Percentiles rank a stretch among this genome's conserved stretches.
Conservation (phyloP, 1,140 invertebrate species). For the Zaprionus ghesquierei region DNA sequence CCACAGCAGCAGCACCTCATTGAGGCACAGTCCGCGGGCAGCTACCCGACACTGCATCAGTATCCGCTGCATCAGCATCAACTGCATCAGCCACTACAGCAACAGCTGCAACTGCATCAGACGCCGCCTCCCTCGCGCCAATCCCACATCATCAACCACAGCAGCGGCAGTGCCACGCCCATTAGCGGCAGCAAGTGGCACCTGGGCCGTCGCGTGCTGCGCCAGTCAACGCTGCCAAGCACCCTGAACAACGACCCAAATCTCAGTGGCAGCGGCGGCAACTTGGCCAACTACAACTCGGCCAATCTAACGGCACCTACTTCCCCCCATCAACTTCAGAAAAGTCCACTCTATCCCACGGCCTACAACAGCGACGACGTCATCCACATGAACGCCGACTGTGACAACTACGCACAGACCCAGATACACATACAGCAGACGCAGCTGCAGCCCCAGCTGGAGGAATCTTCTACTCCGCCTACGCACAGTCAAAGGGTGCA, state of each 20-base stretch:
- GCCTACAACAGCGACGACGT: slow-evolving; percentile 81
- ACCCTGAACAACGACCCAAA: slow-evolving; percentile 73
- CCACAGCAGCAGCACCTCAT: slow-evolving; percentile 77
- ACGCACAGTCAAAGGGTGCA: slow-evolving; percentile 66
- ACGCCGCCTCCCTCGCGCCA: slow-evolving; percentile 48
- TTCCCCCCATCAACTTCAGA: slow-evolving; percentile 78
- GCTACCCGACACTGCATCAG: slow-evolving; percentile 73
- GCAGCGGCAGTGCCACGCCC: slow-evolving; percentile 72
- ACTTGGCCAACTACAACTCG: slow-evolving; percentile 75
- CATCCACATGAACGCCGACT: slow-evolving; percentile 74
- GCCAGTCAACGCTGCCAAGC: slow-evolving; percentile 78
- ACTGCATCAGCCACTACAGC: slow-evolving; percentile 35
- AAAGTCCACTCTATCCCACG: slow-evolving; percentile 76
- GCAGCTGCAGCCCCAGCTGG: slow-evolving; percentile 58
- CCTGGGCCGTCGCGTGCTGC: slow-evolving; percentile 73
- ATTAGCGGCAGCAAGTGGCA: slow-evolving; percentile 75
- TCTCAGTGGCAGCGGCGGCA: slow-evolving; percentile 70
- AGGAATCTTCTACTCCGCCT: slow-evolving; percentile 54
- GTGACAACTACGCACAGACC: slow-evolving; percentile 74
- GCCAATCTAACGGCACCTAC: slow-evolving; percentile 77
- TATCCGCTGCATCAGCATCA: slow-evolving; percentile 58
- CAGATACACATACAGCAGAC: slow-evolving; percentile 45
- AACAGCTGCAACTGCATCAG: slow-evolving; percentile 46
- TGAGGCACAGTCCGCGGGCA: slow-evolving; percentile 71
- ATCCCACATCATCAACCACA: slow-evolving; percentile 57